Conservation (phyloP, 2,113 vertebrate genomes). For the Amia ocellicauda region DNA sequence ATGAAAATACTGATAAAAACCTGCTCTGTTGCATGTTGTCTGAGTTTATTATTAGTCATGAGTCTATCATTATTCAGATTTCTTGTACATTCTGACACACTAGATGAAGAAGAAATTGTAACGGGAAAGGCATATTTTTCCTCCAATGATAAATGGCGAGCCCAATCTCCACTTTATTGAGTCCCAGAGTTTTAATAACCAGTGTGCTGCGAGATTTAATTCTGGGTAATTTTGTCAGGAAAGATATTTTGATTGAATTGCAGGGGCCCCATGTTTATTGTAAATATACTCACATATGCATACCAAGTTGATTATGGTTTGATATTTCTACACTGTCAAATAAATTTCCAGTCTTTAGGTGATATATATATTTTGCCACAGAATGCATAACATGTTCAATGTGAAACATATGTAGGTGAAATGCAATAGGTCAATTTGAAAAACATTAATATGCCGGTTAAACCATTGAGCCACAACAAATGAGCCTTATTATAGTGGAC, state of each 20-base stretch:
- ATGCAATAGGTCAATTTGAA: too few species aligned
- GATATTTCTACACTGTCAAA: slow-evolving; percentile 1
- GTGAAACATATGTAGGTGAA: too few species aligned
- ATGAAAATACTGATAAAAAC: neutral
- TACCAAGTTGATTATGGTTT: neutral
- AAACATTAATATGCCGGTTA: too few species aligned
- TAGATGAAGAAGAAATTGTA: slow-evolving; percentile 71
- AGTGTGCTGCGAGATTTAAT: slow-evolving; percentile 84
- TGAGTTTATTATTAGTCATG: slow-evolving; percentile 7
- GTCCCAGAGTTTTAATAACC: slow-evolving; percentile 80
- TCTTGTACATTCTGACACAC: slow-evolving; percentile 17
- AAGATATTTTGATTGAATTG: slow-evolving; percentile 86
- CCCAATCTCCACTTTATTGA: slow-evolving; percentile 80
- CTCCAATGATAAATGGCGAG: slow-evolving; percentile 78
- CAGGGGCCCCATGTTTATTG: slow-evolving; percentile 80
- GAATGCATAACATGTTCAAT: neutral
- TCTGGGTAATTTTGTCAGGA: slow-evolving; percentile 85
- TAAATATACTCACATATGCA: slow-evolving; percentile 64
- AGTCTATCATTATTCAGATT: slow-evolving; percentile 15
- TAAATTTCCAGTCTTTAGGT: neutral
- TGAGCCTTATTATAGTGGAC: slow-evolving; percentile 11
- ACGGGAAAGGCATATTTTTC: slow-evolving; percentile 54
- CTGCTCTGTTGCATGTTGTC: slow-evolving; percentile 13
- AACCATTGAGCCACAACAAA: neutral
- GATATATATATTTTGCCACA: neutral